Evolutionary conservation across 1,140 invertebrate species (phyloP).

Genomic region (Dolichoris vasculosae): DNA sequence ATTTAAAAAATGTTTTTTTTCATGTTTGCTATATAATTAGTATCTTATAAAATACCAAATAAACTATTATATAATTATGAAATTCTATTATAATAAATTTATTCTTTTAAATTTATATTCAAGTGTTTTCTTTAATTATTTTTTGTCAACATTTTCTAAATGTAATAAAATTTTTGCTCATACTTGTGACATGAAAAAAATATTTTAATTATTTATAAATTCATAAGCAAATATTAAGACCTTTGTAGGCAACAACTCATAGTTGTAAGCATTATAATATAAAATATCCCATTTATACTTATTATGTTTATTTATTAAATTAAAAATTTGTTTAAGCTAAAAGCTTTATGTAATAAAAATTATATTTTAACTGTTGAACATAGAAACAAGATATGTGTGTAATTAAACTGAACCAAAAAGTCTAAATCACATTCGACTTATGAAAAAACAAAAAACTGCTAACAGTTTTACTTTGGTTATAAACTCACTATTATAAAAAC

Average conservation of each 20-base stretch:
- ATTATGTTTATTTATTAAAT: conserved; percentile 18
- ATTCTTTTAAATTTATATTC: too few species aligned
- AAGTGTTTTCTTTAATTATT: too few species aligned
- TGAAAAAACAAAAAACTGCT: too few species aligned
- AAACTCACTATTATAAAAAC: too few species aligned
- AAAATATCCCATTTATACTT: conserved; percentile 28
- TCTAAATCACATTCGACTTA: background rate
- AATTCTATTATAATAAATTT: background rate
- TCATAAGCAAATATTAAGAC: conserved; percentile 32
- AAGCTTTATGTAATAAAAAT: conserved; percentile 29
- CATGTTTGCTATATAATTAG: background rate
- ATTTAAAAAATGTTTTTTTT: conserved; percentile 5
- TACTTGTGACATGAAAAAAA: conserved; percentile 44
- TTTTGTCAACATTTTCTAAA: too few species aligned
- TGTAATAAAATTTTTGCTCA: background rate
- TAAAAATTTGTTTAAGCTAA: conserved; percentile 44
- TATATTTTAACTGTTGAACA: conserved; percentile 30
- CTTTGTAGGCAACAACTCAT: conserved; percentile 46
- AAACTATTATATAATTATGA: too few species aligned
- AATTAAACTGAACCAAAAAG: background rate
- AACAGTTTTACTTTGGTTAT: too few species aligned
- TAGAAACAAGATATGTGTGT: too few species aligned
- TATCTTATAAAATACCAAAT: too few species aligned
- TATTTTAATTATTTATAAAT: conserved; percentile 22
- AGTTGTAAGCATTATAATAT: conserved; percentile 37